A percentile compares a stretch with the other conserved stretches of the same genome.
phyloP scores from a whole-genome alignment of 2,113 vertebrate species.

The Alosa alosa region DNA sequence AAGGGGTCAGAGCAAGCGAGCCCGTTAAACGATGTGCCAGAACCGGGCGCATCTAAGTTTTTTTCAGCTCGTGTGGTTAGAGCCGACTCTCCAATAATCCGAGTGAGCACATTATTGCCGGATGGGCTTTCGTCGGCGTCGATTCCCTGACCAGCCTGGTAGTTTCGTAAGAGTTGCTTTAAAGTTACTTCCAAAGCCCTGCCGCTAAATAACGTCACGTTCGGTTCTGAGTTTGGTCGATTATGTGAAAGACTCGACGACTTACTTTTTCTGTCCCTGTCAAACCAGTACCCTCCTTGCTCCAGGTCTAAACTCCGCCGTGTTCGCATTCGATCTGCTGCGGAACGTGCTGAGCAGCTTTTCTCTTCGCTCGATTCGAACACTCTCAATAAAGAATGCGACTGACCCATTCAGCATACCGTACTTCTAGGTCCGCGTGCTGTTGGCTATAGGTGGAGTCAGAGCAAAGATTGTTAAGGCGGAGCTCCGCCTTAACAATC shows the following conservation, averaged over 20 bases:
- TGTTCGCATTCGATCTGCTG: conserved; percentile 37
- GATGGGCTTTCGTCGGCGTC: conserved; percentile 23
- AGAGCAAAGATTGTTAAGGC: too few species aligned
- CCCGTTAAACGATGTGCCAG: conserved; percentile 46
- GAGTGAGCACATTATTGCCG: conserved; percentile 28
- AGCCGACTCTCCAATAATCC: neutral
- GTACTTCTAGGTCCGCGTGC: conserved; percentile 46
- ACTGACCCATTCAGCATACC: conserved; percentile 71
- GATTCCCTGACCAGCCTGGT: conserved; percentile 31
- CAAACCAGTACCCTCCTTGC: conserved; percentile 39
- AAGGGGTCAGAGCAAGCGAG: conserved; percentile 43
- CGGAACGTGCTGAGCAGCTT: conserved; percentile 50
- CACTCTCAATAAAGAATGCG: conserved; percentile 49
- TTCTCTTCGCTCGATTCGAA: conserved; percentile 38
- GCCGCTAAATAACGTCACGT: neutral
- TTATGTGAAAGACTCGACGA: conserved; percentile 58
- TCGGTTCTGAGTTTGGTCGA: conserved; percentile 47
- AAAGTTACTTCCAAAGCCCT: neutral
- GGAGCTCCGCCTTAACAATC: too few species aligned
- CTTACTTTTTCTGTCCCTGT: conserved; percentile 65
- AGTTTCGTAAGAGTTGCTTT: neutral
- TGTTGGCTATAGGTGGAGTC: neutral
- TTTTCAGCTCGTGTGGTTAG: conserved; percentile 38
- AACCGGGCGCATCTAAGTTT: conserved; percentile 47
- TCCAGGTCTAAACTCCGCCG: conserved; percentile 34